A percentile compares a stretch with the other conserved stretches of the same genome.
Evolutionary conservation across 2,888 invertebrate genomes (phyloP).

Genomic region (Empis livida): DNA sequence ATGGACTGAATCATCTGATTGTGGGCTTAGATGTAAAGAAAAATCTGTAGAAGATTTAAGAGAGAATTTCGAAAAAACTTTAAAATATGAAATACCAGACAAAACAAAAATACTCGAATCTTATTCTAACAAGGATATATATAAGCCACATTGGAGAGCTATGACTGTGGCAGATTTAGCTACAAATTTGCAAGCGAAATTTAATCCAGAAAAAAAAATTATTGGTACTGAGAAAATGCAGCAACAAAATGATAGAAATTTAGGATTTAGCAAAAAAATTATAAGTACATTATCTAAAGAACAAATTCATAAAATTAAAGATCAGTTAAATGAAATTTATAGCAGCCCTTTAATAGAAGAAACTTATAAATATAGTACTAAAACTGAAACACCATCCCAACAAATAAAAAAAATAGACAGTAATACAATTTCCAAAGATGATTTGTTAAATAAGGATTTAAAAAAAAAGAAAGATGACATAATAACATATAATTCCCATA

Average conservation of each 20-base stretch:
- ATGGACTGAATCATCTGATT: constrained; percentile 65
- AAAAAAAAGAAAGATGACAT: too few relatives aligned
- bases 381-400: too few relatives aligned
- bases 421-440: constrained; percentile 32
- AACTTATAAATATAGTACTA: too few relatives aligned
- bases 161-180: constrained; percentile 71
- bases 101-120: constrained; percentile 34
- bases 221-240: constrained; percentile 20
- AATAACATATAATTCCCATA: too few relatives aligned
- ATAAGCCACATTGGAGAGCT: constrained; percentile 74
- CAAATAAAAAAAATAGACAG: too few relatives aligned
- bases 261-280: constrained; percentile 59
- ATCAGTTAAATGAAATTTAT: constrained; percentile 70
- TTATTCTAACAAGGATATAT: constrained; percentile 48
- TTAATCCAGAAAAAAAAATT: constrained; percentile 39
- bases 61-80: constrained; percentile 56
- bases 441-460: constrained; percentile 14
- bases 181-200: constrained; percentile 50
- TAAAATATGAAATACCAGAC: constrained; percentile 40
- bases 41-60: constrained; percentile 79
- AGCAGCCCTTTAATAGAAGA: constrained; percentile 35
- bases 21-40: constrained; percentile 67
- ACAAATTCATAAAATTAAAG: constrained; percentile 66
- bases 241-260: constrained; percentile 27
- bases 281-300: constrained; percentile 78